phyloP scores from a whole-genome alignment of 2,888 invertebrate genomes.

The Drosophila atripex region DNA sequence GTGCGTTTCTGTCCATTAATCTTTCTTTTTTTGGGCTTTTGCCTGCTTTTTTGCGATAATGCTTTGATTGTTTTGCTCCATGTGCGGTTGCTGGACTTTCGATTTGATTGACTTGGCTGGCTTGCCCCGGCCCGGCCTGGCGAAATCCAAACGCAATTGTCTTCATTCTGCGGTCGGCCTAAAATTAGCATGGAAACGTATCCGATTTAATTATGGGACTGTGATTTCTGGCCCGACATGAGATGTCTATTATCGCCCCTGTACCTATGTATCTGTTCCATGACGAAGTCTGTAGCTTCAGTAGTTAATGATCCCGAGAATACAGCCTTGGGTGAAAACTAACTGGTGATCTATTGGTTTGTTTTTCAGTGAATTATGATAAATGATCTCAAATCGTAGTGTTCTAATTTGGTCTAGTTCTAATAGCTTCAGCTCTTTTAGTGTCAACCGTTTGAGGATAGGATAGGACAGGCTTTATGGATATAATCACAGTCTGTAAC shows the following conservation, averaged over 20 bases:
- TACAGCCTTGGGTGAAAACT: too few relatives aligned
- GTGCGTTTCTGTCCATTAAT: constrained; percentile 63
- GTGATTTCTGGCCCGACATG: constrained; percentile 9
- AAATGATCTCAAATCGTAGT: constrained; percentile 9
- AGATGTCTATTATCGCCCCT: not conserved
- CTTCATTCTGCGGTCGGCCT: constrained; percentile 30
- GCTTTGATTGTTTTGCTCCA: constrained; percentile 56
- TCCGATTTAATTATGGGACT: constrained; percentile 48
- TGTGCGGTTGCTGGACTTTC: constrained; percentile 31
- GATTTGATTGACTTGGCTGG: constrained; percentile 51
- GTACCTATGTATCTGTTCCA: not conserved
- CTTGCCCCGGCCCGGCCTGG: constrained; percentile 26
- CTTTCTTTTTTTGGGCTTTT: constrained; percentile 41
- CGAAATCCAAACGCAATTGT: constrained; percentile 16
- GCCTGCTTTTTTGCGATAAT: constrained; percentile 45
- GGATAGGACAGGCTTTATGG: not conserved
- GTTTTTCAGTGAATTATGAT: constrained; percentile 29
- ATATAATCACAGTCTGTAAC: constrained; percentile 66
- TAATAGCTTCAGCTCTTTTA: not conserved
- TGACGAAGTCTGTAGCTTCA: not conserved
- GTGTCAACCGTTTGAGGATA: too few relatives aligned
- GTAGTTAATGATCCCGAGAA: constrained; percentile 1
- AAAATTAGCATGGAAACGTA: constrained; percentile 50
- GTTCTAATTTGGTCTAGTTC: not conserved
- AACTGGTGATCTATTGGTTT: constrained; percentile 10